Evolutionary conservation across 2,888 invertebrate genomes (phyloP).

Genomic region (Pyralis farinalis): DNA sequence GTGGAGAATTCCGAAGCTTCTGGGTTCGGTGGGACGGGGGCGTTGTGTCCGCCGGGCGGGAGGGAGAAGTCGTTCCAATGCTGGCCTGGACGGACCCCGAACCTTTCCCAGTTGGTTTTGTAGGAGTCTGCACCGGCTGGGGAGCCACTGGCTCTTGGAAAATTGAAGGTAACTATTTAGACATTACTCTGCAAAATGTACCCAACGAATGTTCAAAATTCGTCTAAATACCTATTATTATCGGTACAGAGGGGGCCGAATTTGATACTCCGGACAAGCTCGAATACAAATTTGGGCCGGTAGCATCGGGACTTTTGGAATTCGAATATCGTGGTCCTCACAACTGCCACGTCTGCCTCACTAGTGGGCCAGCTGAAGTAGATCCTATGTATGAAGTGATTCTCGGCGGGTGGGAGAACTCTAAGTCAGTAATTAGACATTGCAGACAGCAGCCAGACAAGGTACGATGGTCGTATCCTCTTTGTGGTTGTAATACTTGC

Average conservation of each 20-base stretch:
- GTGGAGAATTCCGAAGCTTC: constrained; percentile 89
- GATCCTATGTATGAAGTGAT: constrained; percentile 85
- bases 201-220: constrained; percentile 58
- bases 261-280: constrained; percentile 80
- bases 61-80: constrained; percentile 87
- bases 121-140: constrained; percentile 94
- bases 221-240: constrained; percentile 14
- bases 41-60: constrained; percentile 85
- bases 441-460: constrained; percentile 83
- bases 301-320: constrained; percentile 73
- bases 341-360: constrained; percentile 84
- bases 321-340: constrained; percentile 82
- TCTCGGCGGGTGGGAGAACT: constrained; percentile 86
- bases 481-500: constrained; percentile 14
- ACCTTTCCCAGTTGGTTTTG: constrained; percentile 85
- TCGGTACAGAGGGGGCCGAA: constrained; percentile 72
- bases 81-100: constrained; percentile 86
- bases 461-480: constrained; percentile 55
- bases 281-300: constrained; percentile 81
- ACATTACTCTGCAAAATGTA: constrained; percentile 55
- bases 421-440: constrained; percentile 83
- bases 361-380: constrained; percentile 74
- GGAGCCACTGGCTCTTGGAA: constrained; percentile 91
- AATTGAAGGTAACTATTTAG: constrained; percentile 83
- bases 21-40: constrained; percentile 91